These are phyloP conservation scores for Tortrix viridana DNA, from an alignment of 2,888 invertebrate species.

Conservation along the genomic window DNA sequence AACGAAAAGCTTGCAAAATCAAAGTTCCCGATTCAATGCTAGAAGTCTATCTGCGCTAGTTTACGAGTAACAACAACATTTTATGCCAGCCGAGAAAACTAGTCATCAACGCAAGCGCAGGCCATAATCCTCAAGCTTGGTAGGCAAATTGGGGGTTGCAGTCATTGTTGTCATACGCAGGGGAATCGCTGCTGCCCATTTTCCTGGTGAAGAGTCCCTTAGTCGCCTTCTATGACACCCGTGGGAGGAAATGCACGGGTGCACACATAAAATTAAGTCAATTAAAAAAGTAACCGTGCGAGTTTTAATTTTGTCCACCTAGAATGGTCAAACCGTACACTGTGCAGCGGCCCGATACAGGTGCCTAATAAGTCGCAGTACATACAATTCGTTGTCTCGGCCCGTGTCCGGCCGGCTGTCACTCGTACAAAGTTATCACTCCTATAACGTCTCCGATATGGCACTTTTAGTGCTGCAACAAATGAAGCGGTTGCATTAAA, in stretches of 20 bases:
- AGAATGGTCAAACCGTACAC: no score
- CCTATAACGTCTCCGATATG: constrained; percentile 74
- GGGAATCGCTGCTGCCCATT: no score
- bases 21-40: constrained; percentile 62
- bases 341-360: constrained; percentile 9
- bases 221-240: no score
- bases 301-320: no score
- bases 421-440: constrained; percentile 72
- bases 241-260: no score
- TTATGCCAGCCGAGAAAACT: constrained; percentile 52
- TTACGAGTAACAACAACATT: constrained; percentile 58
- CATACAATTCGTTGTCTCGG: constrained; percentile 41
- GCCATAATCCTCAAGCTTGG: constrained; percentile 46
- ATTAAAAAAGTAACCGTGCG: no score
- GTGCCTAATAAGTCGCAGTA: constrained; percentile 47
- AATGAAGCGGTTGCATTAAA: constrained; percentile 84
- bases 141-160: no score
- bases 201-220: no score
- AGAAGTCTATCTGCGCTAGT: constrained; percentile 67
- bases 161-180: constrained; percentile 43
- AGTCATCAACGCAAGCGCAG: constrained; percentile 54
- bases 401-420: constrained; percentile 55
- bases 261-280: no score
- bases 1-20: constrained; percentile 63
- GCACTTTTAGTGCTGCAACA: constrained; percentile 74